phyloP scores from a whole-genome alignment of 2,113 vertebrate species.

The Arizona elegans region DNA sequence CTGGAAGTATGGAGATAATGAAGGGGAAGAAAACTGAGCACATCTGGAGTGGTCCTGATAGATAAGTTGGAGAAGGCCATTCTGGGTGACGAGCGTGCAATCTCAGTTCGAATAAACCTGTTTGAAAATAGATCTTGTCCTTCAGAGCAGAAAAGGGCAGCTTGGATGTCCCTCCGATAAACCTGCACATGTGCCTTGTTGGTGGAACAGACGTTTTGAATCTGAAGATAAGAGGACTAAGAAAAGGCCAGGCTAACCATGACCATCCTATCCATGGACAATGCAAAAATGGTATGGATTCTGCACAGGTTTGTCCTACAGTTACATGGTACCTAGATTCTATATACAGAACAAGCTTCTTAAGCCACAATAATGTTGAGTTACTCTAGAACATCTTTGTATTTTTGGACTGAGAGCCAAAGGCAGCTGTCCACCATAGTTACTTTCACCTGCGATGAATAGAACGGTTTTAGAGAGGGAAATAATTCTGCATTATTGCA shows the following conservation, averaged over 20 bases:
- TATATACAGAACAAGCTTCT: not conserved
- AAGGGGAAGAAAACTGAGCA: not conserved
- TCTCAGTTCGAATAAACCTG: not conserved
- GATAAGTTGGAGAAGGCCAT: not conserved
- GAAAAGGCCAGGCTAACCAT: not conserved
- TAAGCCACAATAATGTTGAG: not conserved
- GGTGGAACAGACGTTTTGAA: not conserved
- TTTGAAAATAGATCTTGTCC: not conserved
- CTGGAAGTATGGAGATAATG: not conserved
- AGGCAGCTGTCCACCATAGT: not conserved
- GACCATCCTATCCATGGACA: not conserved
- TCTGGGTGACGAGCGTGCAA: not conserved
- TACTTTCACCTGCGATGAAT: not conserved
- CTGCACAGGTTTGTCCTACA: not conserved
- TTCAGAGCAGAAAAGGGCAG: not conserved
- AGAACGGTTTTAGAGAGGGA: not conserved
- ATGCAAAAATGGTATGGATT: not conserved
- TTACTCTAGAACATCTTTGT: too few relatives aligned
- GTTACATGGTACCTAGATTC: not conserved
- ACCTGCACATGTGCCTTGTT: not conserved
- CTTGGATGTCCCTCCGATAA: not conserved
- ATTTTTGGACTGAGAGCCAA: not conserved
- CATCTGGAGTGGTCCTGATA: not conserved
- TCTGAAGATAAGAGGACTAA: not conserved
- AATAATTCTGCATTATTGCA: not conserved